Evolutionary conservation across 2,797 vertebrate genomes (phyloP).

Genomic region (Parauchenoglanis punctatus): DNA sequence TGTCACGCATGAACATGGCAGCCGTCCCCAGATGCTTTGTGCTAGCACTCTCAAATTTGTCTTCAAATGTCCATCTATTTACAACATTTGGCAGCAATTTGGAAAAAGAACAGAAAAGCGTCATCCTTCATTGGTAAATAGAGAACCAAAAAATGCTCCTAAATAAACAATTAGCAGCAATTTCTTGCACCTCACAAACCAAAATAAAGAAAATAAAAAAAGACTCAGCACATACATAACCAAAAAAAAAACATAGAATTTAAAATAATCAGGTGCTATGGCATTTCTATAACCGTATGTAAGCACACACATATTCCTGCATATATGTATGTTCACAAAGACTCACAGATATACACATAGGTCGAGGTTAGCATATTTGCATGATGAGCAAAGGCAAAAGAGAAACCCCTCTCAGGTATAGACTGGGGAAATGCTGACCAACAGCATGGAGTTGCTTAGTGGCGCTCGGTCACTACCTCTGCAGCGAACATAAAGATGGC

Average conservation of each 20-base stretch:
- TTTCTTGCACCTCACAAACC: constrained; percentile 76
- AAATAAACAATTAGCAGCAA: constrained; percentile 82
- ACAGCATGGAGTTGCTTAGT: constrained; percentile 54
- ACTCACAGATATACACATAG: constrained; percentile 65
- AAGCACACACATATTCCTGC: constrained; percentile 73
- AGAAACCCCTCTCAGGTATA: constrained; percentile 63
- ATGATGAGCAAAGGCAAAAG: constrained; percentile 72
- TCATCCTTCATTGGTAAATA: constrained; percentile 60
- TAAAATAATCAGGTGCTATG: constrained; percentile 71
- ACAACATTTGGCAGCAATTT: constrained; percentile 83
- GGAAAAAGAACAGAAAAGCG: constrained; percentile 67
- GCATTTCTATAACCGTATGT: constrained; percentile 65
- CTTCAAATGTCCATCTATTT: constrained; percentile 77
- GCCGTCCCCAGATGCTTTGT: constrained; percentile 57
- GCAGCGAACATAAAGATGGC: constrained; percentile 64
- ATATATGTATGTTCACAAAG: constrained; percentile 70
- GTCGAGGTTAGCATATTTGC: constrained; percentile 72
- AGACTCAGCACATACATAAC: constrained; percentile 66
- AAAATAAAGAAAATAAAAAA: constrained; percentile 64
- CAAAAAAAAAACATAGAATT: constrained; percentile 66
- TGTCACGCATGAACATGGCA: constrained; percentile 71
- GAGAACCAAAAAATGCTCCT: constrained; percentile 69
- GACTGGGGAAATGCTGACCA: constrained; percentile 70
- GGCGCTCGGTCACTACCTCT: constrained; percentile 60
- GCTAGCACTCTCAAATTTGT: constrained; percentile 84